Conservation (phyloP, 1,140 invertebrate genomes). For the Lordiphosa collinella region DNA sequence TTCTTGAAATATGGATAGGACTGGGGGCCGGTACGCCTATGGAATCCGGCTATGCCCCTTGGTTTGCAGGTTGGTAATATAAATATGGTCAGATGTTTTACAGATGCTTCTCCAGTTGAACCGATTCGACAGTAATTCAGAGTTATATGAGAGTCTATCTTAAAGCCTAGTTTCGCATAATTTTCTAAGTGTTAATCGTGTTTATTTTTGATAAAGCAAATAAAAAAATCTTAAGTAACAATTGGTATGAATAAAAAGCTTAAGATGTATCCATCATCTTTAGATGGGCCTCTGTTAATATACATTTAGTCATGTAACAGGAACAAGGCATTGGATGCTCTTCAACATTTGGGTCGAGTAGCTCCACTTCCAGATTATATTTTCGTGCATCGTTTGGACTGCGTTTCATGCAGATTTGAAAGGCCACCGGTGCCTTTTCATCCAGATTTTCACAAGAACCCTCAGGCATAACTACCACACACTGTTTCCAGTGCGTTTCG, state of each 20-base stretch:
- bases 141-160: no score
- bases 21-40: no score
- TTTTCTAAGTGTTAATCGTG: no score
- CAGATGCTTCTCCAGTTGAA: no score
- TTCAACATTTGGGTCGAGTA: slow-evolving; percentile 85
- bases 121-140: no score
- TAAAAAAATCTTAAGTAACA: neutral
- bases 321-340: slow-evolving; percentile 89
- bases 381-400: slow-evolving; percentile 79
- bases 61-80: no score
- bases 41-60: no score
- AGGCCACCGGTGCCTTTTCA: slow-evolving; percentile 84
- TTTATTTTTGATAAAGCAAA: no score
- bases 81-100: no score
- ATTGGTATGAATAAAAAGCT: neutral
- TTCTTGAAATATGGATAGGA: no score
- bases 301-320: slow-evolving; percentile 89
- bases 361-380: slow-evolving; percentile 84
- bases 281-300: slow-evolving; percentile 82
- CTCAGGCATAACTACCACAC: slow-evolving; percentile 88
- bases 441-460: slow-evolving; percentile 80
- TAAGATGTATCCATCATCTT: slow-evolving; percentile 61
- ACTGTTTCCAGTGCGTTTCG: slow-evolving; percentile 98
- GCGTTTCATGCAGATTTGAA: slow-evolving; percentile 83
- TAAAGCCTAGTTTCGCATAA: no score